Percentiles rank a stretch among this genome's conserved stretches.
Conservation (phyloP, 2,797 vertebrate genomes). For the Hylomyscus alleni region DNA sequence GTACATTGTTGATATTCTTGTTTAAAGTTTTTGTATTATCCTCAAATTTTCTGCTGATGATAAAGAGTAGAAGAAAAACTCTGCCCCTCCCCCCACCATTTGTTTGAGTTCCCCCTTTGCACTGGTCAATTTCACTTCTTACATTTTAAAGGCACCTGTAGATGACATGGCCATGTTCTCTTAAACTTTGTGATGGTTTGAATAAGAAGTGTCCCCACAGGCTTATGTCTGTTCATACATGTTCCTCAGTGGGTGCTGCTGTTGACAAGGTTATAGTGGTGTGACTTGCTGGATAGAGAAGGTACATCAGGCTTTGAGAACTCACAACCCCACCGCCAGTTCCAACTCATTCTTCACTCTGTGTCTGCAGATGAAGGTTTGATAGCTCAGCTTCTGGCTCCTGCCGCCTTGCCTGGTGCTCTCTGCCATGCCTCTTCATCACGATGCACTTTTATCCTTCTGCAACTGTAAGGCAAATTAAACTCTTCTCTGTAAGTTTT, state of each 20-base stretch:
- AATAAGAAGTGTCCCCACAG: background rate
- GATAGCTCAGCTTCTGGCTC: background rate
- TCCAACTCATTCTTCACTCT: background rate
- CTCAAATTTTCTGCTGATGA: background rate
- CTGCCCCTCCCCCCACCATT: no score
- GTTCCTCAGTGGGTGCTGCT: background rate
- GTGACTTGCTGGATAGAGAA: background rate
- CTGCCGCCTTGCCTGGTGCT: no score
- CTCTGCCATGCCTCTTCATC: no score
- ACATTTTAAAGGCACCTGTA: background rate
- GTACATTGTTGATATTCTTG: background rate
- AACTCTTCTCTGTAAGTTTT: background rate
- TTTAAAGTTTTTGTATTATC: background rate
- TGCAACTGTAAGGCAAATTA: background rate
- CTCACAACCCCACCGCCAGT: background rate
- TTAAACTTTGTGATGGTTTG: background rate
- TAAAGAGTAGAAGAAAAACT: background rate
- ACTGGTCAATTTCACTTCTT: background rate
- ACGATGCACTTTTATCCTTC: background rate
- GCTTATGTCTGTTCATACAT: no score
- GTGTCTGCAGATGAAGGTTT: background rate
- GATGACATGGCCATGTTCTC: background rate
- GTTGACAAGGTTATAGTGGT: background rate
- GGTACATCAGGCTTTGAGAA: background rate
- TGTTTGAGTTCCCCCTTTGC: background rate